These are phyloP conservation scores for Varanus salvator DNA, from an alignment of 2,113 vertebrate genomes.

Conservation along the genomic window DNA sequence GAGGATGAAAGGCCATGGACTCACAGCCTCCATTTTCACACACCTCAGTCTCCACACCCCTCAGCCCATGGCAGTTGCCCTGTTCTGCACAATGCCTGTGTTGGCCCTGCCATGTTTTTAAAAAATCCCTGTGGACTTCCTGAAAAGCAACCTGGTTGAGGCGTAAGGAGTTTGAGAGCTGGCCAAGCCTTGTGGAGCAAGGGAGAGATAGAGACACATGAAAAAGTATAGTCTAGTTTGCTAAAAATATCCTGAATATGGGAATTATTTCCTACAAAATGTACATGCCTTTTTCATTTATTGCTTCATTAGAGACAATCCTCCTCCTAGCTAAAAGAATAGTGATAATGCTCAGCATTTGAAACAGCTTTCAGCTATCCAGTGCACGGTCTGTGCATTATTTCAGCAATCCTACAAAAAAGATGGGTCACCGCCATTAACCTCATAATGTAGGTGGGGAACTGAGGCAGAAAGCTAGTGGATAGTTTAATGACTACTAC, in stretches of 20 bases:
- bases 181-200: background rate
- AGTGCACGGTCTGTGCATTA: background rate
- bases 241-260: conserved; percentile 30
- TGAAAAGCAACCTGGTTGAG: background rate
- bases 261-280: conserved; percentile 33
- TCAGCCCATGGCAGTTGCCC: background rate
- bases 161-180: conserved; percentile 13
- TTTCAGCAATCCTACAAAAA: background rate
- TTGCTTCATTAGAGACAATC: conserved; percentile 34
- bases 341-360: background rate
- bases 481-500: background rate
- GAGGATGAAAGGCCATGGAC: background rate
- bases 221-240: conserved; percentile 32
- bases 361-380: background rate
- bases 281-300: conserved; percentile 46
- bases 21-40: no score
- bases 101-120: background rate
- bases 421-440: background rate
- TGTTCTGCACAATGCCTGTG: background rate
- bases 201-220: conserved; percentile 25
- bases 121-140: background rate
- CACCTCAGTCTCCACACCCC: background rate
- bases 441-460: background rate
- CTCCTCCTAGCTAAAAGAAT: conserved; percentile 17
- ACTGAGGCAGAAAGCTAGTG: background rate